These are phyloP conservation scores for Leptopilina boulardi DNA, from an alignment of 1,140 invertebrate species.

Conservation along the genomic window DNA sequence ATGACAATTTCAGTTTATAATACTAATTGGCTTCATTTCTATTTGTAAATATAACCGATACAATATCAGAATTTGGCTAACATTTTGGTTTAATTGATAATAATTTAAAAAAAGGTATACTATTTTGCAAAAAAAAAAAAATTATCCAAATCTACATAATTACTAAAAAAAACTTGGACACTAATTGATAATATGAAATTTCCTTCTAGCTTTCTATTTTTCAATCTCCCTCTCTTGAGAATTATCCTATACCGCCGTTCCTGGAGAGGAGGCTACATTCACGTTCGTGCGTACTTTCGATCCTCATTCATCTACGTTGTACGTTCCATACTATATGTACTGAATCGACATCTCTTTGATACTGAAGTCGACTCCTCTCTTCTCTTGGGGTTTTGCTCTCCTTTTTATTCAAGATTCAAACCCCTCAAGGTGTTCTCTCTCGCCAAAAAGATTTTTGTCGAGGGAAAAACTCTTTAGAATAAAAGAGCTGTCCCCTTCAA, in stretches of 20 bases:
- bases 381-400: not conserved
- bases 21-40: not conserved
- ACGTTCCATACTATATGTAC: constrained; percentile 34
- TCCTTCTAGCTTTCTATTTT: constrained; percentile 7
- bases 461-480: constrained; percentile 39
- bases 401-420: constrained; percentile 2
- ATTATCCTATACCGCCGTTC: not conserved
- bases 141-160: too few species aligned
- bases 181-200: too few species aligned
- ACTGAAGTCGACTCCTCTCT: not conserved
- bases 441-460: constrained; percentile 29
- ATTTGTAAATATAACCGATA: too few species aligned
- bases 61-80: too few species aligned
- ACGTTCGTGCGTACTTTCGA: constrained; percentile 52
- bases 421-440: constrained; percentile 9
- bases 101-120: too few species aligned
- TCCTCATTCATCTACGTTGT: constrained; percentile 52
- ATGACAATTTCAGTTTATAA: too few species aligned
- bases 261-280: constrained; percentile 56
- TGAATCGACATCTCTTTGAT: constrained; percentile 40
- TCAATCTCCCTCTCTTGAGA: not conserved
- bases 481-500: constrained; percentile 31
- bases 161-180: too few species aligned
- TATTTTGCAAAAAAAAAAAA: too few species aligned
- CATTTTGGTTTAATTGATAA: too few species aligned